Conservation (phyloP, 2,113 vertebrate species). For the Pluvianellus socialis region DNA sequence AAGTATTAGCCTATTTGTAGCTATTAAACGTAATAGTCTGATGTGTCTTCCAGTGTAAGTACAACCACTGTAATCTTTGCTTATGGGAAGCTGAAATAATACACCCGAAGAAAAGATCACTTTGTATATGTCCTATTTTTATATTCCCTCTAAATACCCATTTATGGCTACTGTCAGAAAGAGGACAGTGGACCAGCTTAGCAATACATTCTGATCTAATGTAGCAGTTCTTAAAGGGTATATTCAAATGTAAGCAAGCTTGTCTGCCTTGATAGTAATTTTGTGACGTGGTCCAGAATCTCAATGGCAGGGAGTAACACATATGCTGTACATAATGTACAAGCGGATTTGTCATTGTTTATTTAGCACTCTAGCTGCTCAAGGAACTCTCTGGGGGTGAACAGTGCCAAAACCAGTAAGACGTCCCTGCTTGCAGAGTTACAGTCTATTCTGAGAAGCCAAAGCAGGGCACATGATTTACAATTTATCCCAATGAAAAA, state of each 20-base stretch:
- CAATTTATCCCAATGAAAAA: constrained; percentile 49
- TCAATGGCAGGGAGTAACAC: constrained; percentile 24
- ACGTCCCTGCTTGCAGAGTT: neutral
- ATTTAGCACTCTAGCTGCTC: constrained; percentile 55
- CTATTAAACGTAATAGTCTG: neutral
- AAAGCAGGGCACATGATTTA: constrained; percentile 56
- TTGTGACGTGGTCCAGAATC: constrained; percentile 33
- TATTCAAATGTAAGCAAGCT: constrained; percentile 36
- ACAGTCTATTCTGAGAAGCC: constrained; percentile 20
- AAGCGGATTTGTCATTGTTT: constrained; percentile 64
- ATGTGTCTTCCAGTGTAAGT: neutral
- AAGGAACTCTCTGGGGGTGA: constrained; percentile 34
- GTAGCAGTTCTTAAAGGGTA: neutral
- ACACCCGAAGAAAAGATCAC: neutral
- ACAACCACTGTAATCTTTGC: neutral
- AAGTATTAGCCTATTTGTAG: neutral
- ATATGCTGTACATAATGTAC: constrained; percentile 58
- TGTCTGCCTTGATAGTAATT: constrained; percentile 20
- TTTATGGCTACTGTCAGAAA: constrained; percentile 32
- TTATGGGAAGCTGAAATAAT: neutral
- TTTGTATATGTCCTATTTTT: neutral
- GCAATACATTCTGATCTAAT: neutral
- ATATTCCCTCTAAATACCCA: neutral
- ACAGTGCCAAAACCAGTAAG: constrained; percentile 47
- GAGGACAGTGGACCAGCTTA: neutral